Conservation (phyloP, 2,888 invertebrate genomes). For the Sepioteuthis lessoniana region DNA sequence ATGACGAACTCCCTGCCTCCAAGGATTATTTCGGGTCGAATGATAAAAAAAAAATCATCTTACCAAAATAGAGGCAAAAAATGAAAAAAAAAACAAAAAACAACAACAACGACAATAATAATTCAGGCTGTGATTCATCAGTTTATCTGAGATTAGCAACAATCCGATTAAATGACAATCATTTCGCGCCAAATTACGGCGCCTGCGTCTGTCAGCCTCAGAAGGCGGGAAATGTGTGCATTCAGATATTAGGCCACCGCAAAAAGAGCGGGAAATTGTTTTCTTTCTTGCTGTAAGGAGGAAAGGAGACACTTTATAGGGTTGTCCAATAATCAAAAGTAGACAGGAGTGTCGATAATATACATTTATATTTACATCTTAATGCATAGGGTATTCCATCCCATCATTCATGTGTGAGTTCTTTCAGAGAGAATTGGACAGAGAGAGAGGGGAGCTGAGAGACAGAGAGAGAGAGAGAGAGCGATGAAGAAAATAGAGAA, state of each 20-base stretch:
- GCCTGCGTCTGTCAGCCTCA: neutral
- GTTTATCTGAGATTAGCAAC: slow-evolving; percentile 33
- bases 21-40: too few relatives aligned
- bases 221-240: neutral
- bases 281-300: neutral
- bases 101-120: neutral
- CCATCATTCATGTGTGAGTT: neutral
- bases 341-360: neutral
- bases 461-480: neutral
- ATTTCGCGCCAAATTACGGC: slow-evolving; percentile 15
- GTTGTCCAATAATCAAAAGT: neutral
- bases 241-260: neutral
- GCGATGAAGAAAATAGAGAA: neutral
- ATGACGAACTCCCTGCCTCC: too few relatives aligned
- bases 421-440: neutral
- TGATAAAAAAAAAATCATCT: too few relatives aligned
- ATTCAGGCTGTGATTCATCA: neutral
- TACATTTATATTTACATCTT: neutral
- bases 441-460: neutral
- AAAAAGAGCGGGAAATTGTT: neutral
- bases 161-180: slow-evolving; percentile 23
- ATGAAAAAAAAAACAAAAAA: too few relatives aligned
- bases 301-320: neutral
- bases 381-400: neutral
- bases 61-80: neutral